A percentile compares a stretch with the other conserved stretches of the same genome.
Conservation (phyloP, 2,797 vertebrate species). For the Pelochelys cantorii region DNA sequence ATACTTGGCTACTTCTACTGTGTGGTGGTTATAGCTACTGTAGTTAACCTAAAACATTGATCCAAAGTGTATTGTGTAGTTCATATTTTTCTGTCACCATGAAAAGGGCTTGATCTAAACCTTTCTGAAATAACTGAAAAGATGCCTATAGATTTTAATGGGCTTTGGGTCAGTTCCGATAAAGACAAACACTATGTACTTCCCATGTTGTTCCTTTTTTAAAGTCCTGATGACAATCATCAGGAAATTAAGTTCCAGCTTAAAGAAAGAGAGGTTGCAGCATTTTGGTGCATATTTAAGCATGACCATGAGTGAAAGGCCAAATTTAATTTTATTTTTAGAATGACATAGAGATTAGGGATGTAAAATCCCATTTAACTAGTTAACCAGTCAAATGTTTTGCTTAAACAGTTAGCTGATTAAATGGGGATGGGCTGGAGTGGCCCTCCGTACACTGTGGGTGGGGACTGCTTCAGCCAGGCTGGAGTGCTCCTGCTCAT, state of each 20-base stretch:
- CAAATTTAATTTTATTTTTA: not conserved
- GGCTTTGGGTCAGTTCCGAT: not conserved
- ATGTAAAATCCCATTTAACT: too few species aligned
- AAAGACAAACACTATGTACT: not conserved
- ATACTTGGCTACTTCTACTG: not conserved
- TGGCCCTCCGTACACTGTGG: too few species aligned
- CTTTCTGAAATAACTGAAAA: not conserved
- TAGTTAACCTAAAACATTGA: not conserved
- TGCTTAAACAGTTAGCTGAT: too few species aligned
- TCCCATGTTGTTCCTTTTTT: not conserved
- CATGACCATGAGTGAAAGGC: not conserved
- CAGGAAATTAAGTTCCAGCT: conserved; percentile 20
- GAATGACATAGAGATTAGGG: too few species aligned
- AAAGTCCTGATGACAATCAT: not conserved
- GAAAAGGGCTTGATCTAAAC: not conserved
- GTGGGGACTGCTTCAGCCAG: too few species aligned
- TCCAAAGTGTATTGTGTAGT: not conserved
- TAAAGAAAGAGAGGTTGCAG: conserved; percentile 40
- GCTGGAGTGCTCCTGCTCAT: too few species aligned
- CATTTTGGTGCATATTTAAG: not conserved
- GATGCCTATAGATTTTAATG: not conserved
- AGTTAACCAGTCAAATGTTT: too few species aligned
- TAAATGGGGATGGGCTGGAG: too few species aligned
- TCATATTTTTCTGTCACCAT: not conserved
- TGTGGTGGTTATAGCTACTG: not conserved